These are phyloP conservation scores for Rhimphoctona megacephalus DNA, from an alignment of 2,888 invertebrate genomes.

Conservation along the genomic window DNA sequence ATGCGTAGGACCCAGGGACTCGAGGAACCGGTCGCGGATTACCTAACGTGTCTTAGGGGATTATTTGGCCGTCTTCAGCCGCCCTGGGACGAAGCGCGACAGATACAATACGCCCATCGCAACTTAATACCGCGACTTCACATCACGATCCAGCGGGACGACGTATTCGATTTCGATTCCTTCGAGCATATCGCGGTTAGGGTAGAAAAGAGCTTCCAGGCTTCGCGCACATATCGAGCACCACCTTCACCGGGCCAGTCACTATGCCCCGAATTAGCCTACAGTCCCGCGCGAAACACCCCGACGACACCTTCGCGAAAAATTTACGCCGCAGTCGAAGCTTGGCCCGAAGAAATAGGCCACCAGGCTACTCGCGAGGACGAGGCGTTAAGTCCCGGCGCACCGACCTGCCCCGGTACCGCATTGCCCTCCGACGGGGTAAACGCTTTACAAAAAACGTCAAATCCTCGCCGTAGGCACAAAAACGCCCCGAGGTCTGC, in stretches of 20 bases:
- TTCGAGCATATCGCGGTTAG: not conserved
- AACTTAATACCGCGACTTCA: too few species aligned
- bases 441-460: not conserved
- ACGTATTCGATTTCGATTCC: conserved; percentile 2
- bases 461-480: not conserved
- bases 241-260: conserved; percentile 13
- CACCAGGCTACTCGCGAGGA: too few species aligned
- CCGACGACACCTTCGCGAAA: not conserved
- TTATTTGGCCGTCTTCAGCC: conserved; percentile 4
- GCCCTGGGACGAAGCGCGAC: conserved; percentile 9
- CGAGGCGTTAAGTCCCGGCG: not conserved
- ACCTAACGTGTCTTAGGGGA: not conserved
- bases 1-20: conserved; percentile 31
- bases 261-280: conserved; percentile 6
- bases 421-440: too few species aligned
- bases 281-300: not conserved
- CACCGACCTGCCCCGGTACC: too few species aligned
- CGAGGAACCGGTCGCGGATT: conserved; percentile 6
- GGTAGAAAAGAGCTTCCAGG: not conserved
- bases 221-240: not conserved
- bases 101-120: not conserved
- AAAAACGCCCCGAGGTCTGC: too few species aligned
- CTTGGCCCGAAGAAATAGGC: not conserved
- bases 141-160: not conserved
- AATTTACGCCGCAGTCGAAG: not conserved